Conservation (phyloP, 2,888 invertebrate genomes). For the Eupithecia inturbata region DNA sequence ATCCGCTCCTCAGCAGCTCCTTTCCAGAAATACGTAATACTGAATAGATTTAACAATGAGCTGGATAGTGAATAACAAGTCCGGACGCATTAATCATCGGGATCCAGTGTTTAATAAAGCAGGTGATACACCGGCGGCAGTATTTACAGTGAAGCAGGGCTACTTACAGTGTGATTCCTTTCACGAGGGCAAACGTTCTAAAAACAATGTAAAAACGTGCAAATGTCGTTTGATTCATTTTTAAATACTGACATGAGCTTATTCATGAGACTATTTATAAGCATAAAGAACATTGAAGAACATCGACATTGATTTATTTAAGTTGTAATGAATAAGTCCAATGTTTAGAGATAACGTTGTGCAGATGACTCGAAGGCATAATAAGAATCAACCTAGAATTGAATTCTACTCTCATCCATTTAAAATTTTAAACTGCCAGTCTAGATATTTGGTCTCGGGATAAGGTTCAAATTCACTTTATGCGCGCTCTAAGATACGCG, state of each 20-base stretch:
- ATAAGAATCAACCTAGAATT: not conserved
- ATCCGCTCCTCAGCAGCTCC: not conserved
- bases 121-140: constrained; percentile 12
- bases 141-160: constrained; percentile 19
- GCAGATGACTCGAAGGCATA: not conserved
- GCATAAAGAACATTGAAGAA: no score
- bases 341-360: not conserved
- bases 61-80: not conserved
- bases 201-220: not conserved
- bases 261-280: not conserved
- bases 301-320: no score
- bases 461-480: not conserved
- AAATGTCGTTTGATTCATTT: not conserved
- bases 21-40: not conserved
- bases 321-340: no score
- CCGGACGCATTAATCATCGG: constrained; percentile 22
- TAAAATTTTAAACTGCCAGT: not conserved
- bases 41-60: not conserved
- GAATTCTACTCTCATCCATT: not conserved
- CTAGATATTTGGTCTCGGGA: not conserved
- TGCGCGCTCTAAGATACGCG: not conserved
- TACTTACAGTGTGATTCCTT: constrained; percentile 11
- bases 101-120: constrained; percentile 30
- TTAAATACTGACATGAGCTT: not conserved
- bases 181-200: not conserved